Evolutionary conservation across 2,113 vertebrate species (phyloP), one percentile per base, ranked within the genome.

Genomic region (Nettapus auritus): DNA sequence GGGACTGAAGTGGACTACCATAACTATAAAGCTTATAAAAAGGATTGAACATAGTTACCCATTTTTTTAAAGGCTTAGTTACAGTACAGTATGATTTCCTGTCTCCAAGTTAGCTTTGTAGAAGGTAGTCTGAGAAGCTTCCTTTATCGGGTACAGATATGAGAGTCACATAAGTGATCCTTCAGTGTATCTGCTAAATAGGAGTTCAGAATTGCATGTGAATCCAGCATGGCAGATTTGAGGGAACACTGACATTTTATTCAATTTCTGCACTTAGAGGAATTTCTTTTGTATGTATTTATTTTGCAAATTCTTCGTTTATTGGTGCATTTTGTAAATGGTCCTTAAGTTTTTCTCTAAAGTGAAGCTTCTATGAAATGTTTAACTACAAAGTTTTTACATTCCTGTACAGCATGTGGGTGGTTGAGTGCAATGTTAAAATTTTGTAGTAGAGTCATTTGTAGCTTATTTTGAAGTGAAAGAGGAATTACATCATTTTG

Each of bases 121-220:
- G 33, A 73, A 44, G 33, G 3, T 23, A 50, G 16, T 48, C 82
- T 76, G 57, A 53, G 66, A 78, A 64, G 22, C 15, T 5, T 26
- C 11, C 0, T 0, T 68, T 59, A 11, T 25, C 69, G 9, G 40
- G 7, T 81, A 18, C 50, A 34, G 44, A 23, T 55, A 2, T 28
- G n/a, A 11, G 25, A 57, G 55, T 57, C 23, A 17, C 8, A 4
- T 40, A 23, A 56, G 29, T 59, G 73, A 42, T 8, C 8, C 22
- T 62, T 2, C 0, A 14, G 10, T 25, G 1, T 73, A 8, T 44
- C 60, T 81, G 22, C 50, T 46, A 15, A 57, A 57, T 18, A 46
- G 34, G 44, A 66, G 31, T 21, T 22, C n/a, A 56, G 21, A 68
- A 46, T 2, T 42, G 21, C 16, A 15, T 71, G 57, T 48, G 69